Conservation (phyloP, 2,797 vertebrate species). For the Rhinogobio ventralis region DNA sequence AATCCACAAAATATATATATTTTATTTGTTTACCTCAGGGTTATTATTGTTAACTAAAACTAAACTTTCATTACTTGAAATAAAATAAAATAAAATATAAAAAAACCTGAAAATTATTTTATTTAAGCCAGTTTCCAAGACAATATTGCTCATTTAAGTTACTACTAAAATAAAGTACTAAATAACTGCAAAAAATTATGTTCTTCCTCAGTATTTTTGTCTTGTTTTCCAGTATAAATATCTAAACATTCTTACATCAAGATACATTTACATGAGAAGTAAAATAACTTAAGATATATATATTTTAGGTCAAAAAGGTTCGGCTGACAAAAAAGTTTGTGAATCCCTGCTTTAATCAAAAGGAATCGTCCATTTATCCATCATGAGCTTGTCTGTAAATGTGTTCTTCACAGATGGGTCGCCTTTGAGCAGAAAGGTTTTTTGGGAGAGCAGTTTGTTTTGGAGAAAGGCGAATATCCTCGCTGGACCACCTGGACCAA, state of each 20-base stretch:
- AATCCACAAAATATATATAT: too few relatives aligned
- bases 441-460: constrained; percentile 87
- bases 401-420: constrained; percentile 75
- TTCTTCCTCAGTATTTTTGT: neutral
- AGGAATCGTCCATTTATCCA: constrained; percentile 1
- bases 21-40: neutral
- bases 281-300: neutral
- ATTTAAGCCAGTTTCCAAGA: neutral
- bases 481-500: constrained; percentile 94
- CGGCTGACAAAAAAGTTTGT: neutral
- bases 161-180: neutral
- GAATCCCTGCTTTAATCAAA: neutral
- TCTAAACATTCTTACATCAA: neutral
- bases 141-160: neutral
- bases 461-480: constrained; percentile 93
- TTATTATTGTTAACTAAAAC: neutral
- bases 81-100: neutral
- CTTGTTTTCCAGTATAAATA: neutral
- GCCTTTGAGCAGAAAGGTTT: constrained; percentile 78
- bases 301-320: neutral
- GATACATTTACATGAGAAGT: too few relatives aligned
- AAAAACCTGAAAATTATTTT: neutral
- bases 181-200: neutral
- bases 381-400: neutral
- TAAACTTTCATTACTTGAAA: neutral